Evolutionary conservation across 2,888 invertebrate genomes (phyloP).

Genomic region (Pollenia griseotomentosa): DNA sequence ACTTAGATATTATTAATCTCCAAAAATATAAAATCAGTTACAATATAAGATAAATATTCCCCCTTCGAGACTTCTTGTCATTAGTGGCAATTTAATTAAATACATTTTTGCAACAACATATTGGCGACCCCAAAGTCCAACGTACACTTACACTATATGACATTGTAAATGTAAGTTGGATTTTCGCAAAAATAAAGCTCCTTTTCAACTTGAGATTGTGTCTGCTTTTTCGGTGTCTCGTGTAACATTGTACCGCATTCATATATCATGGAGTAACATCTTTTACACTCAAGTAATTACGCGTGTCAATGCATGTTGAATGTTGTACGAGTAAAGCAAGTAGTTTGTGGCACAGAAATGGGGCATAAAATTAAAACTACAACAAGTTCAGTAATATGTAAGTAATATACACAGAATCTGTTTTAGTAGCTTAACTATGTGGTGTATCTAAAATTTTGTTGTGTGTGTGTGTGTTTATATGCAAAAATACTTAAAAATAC

Average conservation of each 20-base stretch:
- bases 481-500: slow-evolving; percentile 32
- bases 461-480: slow-evolving; percentile 38
- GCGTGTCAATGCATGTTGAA: slow-evolving; percentile 78
- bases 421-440: slow-evolving; percentile 67
- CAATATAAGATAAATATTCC: neutral
- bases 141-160: too few species aligned
- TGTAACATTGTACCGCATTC: slow-evolving; percentile 33
- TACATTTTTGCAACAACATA: slow-evolving; percentile 47
- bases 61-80: slow-evolving; percentile 48
- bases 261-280: slow-evolving; percentile 77
- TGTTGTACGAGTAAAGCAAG: slow-evolving; percentile 27
- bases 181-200: neutral
- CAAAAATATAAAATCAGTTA: neutral
- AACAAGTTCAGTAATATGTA: slow-evolving; percentile 22
- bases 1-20: too few species aligned
- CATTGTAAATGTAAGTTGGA: too few species aligned
- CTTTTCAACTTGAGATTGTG: slow-evolving; percentile 9
- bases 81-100: slow-evolving; percentile 63
- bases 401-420: slow-evolving; percentile 47
- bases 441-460: slow-evolving; percentile 2
- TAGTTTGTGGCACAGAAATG: slow-evolving; percentile 23
- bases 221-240: slow-evolving; percentile 16
- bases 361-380: slow-evolving; percentile 49
- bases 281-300: slow-evolving; percentile 76
- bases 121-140: neutral